These are phyloP conservation scores for Pelodiscus sinensis DNA, from an alignment of 2,113 vertebrate genomes.

Conservation along the genomic window DNA sequence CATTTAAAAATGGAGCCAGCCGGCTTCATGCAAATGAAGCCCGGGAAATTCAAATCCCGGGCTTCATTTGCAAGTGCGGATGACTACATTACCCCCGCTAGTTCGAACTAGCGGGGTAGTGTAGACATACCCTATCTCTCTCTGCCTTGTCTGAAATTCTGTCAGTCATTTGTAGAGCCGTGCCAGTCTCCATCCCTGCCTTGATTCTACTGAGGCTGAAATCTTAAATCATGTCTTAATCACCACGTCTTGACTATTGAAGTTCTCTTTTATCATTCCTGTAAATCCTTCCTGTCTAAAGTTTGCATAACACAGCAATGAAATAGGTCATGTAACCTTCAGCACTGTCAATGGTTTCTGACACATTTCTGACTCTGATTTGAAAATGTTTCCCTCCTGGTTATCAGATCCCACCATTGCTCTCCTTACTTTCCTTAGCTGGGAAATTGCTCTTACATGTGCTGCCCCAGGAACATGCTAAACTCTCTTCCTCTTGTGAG, in stretches of 20 bases:
- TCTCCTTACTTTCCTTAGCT: not conserved
- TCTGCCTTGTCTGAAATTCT: not conserved
- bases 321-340: not conserved
- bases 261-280: not conserved
- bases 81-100: no score
- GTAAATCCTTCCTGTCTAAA: slow-evolving; percentile 4
- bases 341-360: not conserved
- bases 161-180: not conserved
- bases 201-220: not conserved
- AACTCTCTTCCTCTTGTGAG: not conserved
- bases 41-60: no score
- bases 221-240: not conserved
- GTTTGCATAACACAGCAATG: not conserved
- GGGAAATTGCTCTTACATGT: not conserved
- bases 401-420: not conserved
- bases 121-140: no score
- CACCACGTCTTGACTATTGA: not conserved
- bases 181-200: not conserved
- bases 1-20: no score
- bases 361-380: not conserved
- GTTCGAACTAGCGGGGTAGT: no score
- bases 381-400: not conserved
- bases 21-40: no score
- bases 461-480: not conserved
- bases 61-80: no score